These are phyloP conservation scores for Rhinella marina DNA, from an alignment of 2,797 vertebrate species.

Conservation along the genomic window DNA sequence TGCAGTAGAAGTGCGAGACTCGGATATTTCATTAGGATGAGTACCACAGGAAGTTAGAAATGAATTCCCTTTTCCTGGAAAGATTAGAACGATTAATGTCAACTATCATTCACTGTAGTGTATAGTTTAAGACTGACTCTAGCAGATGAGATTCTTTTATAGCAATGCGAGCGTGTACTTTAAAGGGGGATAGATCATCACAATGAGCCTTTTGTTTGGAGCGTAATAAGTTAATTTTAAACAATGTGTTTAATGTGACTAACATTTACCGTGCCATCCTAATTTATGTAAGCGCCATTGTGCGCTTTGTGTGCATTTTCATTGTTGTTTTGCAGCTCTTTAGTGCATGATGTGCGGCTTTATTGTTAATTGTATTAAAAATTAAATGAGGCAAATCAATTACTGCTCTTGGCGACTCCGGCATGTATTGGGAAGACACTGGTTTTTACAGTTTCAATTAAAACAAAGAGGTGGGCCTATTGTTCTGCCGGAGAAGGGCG, in stretches of 20 bases:
- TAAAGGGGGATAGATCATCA: constrained; percentile 50
- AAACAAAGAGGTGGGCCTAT: constrained; percentile 72
- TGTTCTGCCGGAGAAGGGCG: constrained; percentile 72
- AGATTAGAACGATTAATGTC: constrained; percentile 60
- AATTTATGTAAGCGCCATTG: constrained; percentile 65
- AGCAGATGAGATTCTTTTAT: constrained; percentile 59
- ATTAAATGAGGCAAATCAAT: constrained; percentile 73
- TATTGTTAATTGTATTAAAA: constrained; percentile 70
- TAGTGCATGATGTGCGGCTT: constrained; percentile 63
- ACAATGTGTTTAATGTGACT: constrained; percentile 63
- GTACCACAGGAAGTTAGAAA: constrained; percentile 35
- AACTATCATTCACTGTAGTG: constrained; percentile 53
- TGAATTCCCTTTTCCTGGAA: constrained; percentile 54
- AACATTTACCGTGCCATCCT: constrained; percentile 64
- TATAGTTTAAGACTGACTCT: constrained; percentile 41
- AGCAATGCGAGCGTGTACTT: constrained; percentile 41
- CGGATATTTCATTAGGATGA: constrained; percentile 46
- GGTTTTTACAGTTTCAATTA: constrained; percentile 80
- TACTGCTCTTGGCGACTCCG: constrained; percentile 67
- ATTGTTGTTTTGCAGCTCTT: constrained; percentile 66
- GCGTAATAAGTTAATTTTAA: constrained; percentile 61
- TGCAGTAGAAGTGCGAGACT: not conserved
- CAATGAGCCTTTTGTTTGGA: constrained; percentile 49
- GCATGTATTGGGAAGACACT: constrained; percentile 69
- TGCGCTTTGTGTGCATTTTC: constrained; percentile 66